Evolutionary conservation across 2,797 vertebrate genomes (phyloP), one percentile per base, ranked within the genome.

Genomic region (Chaetophractus vellerosus): DNA sequence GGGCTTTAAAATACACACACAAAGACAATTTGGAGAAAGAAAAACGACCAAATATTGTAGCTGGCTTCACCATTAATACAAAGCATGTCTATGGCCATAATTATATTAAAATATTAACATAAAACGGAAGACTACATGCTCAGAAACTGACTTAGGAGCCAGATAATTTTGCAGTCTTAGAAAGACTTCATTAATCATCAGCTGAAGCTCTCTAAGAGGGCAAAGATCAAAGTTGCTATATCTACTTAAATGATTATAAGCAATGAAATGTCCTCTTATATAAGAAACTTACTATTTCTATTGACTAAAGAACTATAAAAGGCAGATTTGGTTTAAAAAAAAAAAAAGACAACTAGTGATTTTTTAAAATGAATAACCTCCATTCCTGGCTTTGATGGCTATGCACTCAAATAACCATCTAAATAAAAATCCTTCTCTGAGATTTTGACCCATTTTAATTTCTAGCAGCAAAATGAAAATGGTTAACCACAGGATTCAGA

Each of bases 161-260:
- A 80, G 10, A 45, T 23, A 79, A 97, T 87, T 64, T 24, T 23
- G 5, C 71, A 8, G 11, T 52, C 28, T 94, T 88, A 69, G 71
- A 87, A 92, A 93, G 57, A 28, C 21, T 11, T 82, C 23, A 50
- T 55, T 79, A 75, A 38, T 38, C 26, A 12, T 33, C 24, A 57
- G 31, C 63, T 84, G 41, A 72, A 72, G 36, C 4, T 64, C 5
- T 88, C 78, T 15, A 24, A 18, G 38, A 81, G 48, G 24, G 6
- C 1, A 26, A 72, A 24, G 26, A 18, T 72, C 76, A 88, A 72
- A 81, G 45, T 63, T 85, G 68, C 61, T 50, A 15, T 28, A 50
- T 78, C 45, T 74, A 52, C 57, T 90, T 69, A 96, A 93, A 81
- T 36, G 85, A 48, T 45, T 69, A 52, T 50, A 88, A 82, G 23